Percentiles rank a stretch among this genome's conserved stretches.
phyloP scores from a whole-genome alignment of 2,113 vertebrate species.

The Petromus typicus region DNA sequence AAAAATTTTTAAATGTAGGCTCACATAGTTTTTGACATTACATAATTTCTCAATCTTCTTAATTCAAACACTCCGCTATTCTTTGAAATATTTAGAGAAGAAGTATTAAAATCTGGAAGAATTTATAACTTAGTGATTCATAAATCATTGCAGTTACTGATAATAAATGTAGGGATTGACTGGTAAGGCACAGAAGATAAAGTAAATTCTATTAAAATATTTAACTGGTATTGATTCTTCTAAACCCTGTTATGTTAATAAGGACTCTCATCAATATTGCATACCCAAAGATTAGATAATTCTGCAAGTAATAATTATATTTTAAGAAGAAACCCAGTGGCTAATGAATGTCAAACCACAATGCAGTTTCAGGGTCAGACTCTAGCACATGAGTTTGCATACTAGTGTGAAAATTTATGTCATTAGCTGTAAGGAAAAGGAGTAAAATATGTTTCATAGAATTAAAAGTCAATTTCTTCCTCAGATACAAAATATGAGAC shows the following conservation, averaged over 20 bases:
- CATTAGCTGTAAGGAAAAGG: neutral
- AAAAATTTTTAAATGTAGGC: conserved; percentile 19
- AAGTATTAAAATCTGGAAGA: neutral
- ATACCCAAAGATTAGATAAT: neutral
- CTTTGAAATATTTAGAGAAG: neutral
- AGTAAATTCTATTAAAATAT: neutral
- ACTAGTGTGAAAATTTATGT: neutral
- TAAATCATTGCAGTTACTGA: neutral
- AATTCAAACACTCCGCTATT: neutral
- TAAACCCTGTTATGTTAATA: neutral
- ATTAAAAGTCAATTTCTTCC: neutral
- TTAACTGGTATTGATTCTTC: neutral
- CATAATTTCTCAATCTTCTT: neutral
- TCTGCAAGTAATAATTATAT: neutral
- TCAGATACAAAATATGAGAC: neutral
- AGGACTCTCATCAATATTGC: neutral
- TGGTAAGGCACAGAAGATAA: neutral
- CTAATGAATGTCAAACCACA: neutral
- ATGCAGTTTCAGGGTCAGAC: neutral
- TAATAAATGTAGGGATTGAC: neutral
- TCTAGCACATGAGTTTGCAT: neutral
- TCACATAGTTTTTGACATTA: neutral
- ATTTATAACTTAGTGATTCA: neutral
- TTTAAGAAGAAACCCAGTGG: neutral
- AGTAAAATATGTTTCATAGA: neutral